Base-by-base conservation (phyloP, 2,797 vertebrate genomes). In the Limnodromus scolopaceus region DNA sequence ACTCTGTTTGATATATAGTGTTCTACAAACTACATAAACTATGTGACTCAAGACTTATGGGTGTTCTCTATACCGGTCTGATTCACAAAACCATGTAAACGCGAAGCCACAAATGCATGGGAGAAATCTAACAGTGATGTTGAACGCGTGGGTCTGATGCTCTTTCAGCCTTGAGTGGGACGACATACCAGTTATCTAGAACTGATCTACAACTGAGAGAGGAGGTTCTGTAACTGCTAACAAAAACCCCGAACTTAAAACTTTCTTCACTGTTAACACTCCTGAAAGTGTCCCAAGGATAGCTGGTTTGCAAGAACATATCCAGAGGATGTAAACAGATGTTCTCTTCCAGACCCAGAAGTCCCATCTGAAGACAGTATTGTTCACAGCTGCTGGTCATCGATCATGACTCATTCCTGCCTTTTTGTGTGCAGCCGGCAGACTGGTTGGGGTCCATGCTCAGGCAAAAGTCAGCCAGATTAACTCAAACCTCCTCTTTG, bases 381-480 rank as follows among this genome's bases (percentile, higher is more conserved):
- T 34, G 57, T 4, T 16, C 43, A 57, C 30, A 72, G 43, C 24
- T 48, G 23, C 60, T 23, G 10, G 43, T 32, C 84, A 72, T 13
- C 19, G 19, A 6, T 10, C 41, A 24, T 11, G 16, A n/a, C 23
- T 66, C 53, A 51, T 28, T 61, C 48, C 41, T 61, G 53, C 30
- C 46, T 60, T 60, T 53, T 27, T n/a, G 16, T 12, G 34, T 16
- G 19, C n/a, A 41, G 64, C 8, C 2, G 1, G 46, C 13, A 46
- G 20, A 84, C 20, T 2, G 2, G 64, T 0, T 30, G 7, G 41
- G 61, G 53, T 4, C 6, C 41, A n/a, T 2, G 8, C 48, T 63
- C n/a, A 41, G n/a, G 30, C 13, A 46, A 48, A 84, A 48, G 16
- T 20, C 38, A 80, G 64, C 4, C 84, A 89, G 24, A 54, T 54